These are phyloP conservation scores for Laspeyria flexula DNA, from an alignment of 2,888 invertebrate species.

Conservation along the genomic window DNA sequence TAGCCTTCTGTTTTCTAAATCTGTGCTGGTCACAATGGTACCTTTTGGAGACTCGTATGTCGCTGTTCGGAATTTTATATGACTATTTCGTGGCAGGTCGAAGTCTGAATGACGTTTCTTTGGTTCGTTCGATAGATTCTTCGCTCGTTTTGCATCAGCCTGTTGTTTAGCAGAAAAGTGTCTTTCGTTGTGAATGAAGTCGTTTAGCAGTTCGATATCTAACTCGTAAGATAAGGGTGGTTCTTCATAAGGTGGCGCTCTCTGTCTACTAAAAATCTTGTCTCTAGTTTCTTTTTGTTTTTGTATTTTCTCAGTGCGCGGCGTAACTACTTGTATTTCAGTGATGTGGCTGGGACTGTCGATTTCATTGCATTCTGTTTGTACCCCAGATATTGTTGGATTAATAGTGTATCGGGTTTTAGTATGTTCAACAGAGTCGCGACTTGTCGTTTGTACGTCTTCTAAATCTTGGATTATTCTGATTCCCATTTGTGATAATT, in stretches of 20 bases:
- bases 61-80: constrained; percentile 88
- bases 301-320: constrained; percentile 69
- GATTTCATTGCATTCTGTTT: constrained; percentile 62
- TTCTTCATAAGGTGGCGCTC: constrained; percentile 68
- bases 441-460: constrained; percentile 65
- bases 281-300: constrained; percentile 64
- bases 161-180: constrained; percentile 76
- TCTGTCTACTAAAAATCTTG: constrained; percentile 74
- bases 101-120: constrained; percentile 83
- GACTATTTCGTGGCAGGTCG: constrained; percentile 83
- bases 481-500: constrained; percentile 75
- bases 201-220: constrained; percentile 77
- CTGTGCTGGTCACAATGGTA: constrained; percentile 83
- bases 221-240: constrained; percentile 74
- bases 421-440: constrained; percentile 68
- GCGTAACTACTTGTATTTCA: constrained; percentile 90
- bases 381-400: constrained; percentile 71
- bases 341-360: constrained; percentile 86
- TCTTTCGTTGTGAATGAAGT: constrained; percentile 80
- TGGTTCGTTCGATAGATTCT: constrained; percentile 70
- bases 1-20: constrained; percentile 83
- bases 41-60: constrained; percentile 87
- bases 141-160: constrained; percentile 72
- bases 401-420: constrained; percentile 80
- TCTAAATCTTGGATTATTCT: constrained; percentile 75